Evolutionary conservation across 2,113 vertebrate species (phyloP), one percentile per base, ranked within the genome.

Genomic region (Phrynosoma platyrhinos): DNA sequence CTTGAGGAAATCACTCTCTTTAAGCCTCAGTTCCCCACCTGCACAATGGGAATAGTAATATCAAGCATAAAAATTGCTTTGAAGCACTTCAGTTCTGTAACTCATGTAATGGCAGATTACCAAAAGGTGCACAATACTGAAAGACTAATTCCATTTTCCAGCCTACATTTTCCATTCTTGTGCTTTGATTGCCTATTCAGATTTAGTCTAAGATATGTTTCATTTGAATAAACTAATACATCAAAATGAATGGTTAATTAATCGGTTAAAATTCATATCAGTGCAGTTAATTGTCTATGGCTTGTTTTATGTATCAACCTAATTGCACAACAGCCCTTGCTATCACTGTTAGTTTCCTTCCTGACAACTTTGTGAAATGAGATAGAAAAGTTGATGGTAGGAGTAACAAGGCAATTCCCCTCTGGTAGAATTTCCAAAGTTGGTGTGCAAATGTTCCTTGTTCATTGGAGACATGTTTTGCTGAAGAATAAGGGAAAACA

Each of bases 391-490:
- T 74, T 3, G 23, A 85, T 80, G 87, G 62, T 5, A 4, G 62
- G 82, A 79, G 68, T n/a, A 21, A 74, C 52, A n/a, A 80, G 6
- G 79, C 82, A 62, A 12, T 55, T 55, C 27, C 14, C 36, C 16
- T 80, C 0, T 0, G 0, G 0, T 52, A 58, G 27, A 42, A 55
- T 68, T 69, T 69, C 25, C 21, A 25, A 4, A 69, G 66, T 23
- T 69, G 21, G 18, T 25, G 23, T 27, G 66, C 18, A 84, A 40
- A 52, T n/a, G 1, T 2, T 0, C 64, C 53, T 36, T 78, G 3
- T n/a, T 84, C 20, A 16, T n/a, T n/a, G 30, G 68, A n/a, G 21
- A 36, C 52, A 58, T 4, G 9, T 36, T 58, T 75, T 58, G 5
- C 23, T 36, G 23, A 84, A 25, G 12, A n/a, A 9, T 36, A 74